A percentile compares a stretch with the other conserved stretches of the same genome.
These are phyloP conservation scores for Fragum fragum DNA, from an alignment of 2,888 invertebrate species.

Conservation along the genomic window DNA sequence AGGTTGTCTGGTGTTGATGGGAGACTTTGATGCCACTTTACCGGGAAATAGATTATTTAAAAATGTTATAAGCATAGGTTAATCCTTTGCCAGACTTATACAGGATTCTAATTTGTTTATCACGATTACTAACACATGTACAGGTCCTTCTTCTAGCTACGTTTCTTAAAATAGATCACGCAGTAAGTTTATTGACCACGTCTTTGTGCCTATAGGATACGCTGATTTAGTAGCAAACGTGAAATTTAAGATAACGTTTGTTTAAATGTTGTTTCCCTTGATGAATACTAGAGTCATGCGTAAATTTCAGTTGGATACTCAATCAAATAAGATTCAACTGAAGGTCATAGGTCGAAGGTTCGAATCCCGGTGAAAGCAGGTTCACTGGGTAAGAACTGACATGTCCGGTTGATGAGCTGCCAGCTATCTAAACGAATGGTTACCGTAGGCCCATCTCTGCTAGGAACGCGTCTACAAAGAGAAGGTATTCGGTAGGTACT, in stretches of 20 bases:
- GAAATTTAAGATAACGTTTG: constrained; percentile 11
- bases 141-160: not conserved
- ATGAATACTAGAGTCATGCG: no score
- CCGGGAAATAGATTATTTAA: not conserved
- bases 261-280: no score
- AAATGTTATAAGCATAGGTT: not conserved
- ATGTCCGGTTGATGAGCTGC: no score
- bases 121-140: not conserved
- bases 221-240: not conserved
- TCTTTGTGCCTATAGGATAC: not conserved
- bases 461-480: no score
- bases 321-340: no score
- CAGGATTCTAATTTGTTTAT: not conserved
- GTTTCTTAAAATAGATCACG: not conserved
- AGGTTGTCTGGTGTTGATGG: not conserved
- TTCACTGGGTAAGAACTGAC: no score
- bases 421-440: no score
- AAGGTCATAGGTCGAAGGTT: no score
- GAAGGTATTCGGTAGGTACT: no score
- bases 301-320: no score
- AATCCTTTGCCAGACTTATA: not conserved
- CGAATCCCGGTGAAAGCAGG: no score
- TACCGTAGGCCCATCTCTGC: no score
- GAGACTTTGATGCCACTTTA: not conserved
- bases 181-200: not conserved